Conservation (phyloP, 2,888 invertebrate species). For the Pycnomerus fuliginosus region DNA sequence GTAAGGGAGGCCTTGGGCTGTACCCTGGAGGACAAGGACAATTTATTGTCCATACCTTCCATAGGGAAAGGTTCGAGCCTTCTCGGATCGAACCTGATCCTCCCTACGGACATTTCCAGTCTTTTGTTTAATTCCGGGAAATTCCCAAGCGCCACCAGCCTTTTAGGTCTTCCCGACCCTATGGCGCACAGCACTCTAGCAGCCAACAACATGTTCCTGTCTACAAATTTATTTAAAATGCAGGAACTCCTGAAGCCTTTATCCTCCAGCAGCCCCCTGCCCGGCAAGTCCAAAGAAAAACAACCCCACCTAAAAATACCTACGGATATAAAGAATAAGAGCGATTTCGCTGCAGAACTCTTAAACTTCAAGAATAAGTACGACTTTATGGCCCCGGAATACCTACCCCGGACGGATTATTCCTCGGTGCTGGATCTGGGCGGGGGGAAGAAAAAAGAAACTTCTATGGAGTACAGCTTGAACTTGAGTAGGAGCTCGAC, state of each 20-base stretch:
- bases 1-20: constrained; percentile 75
- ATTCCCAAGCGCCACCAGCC: constrained; percentile 61
- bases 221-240: constrained; percentile 68
- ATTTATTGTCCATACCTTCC: constrained; percentile 59
- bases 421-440: constrained; percentile 40
- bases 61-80: constrained; percentile 49
- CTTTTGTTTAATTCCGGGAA: constrained; percentile 68
- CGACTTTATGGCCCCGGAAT: constrained; percentile 52
- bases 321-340: constrained; percentile 44
- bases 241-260: constrained; percentile 65
- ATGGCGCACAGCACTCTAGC: constrained; percentile 74
- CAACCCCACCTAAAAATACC: constrained; percentile 44
- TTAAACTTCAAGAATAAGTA: constrained; percentile 53
- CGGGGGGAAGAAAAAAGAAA: constrained; percentile 34
- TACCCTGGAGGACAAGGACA: constrained; percentile 69
- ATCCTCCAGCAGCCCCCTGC: constrained; percentile 59
- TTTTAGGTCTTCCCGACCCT: constrained; percentile 71
- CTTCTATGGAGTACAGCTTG: constrained; percentile 40
- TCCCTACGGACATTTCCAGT: constrained; percentile 65
- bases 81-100: constrained; percentile 63
- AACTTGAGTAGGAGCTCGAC: constrained; percentile 41
- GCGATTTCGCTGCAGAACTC: constrained; percentile 56
- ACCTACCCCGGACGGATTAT: constrained; percentile 35
- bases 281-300: constrained; percentile 37
- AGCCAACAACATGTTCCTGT: constrained; percentile 77